Base-by-base conservation (phyloP, 2,888 invertebrate genomes). In the Andrena dorsata region DNA sequence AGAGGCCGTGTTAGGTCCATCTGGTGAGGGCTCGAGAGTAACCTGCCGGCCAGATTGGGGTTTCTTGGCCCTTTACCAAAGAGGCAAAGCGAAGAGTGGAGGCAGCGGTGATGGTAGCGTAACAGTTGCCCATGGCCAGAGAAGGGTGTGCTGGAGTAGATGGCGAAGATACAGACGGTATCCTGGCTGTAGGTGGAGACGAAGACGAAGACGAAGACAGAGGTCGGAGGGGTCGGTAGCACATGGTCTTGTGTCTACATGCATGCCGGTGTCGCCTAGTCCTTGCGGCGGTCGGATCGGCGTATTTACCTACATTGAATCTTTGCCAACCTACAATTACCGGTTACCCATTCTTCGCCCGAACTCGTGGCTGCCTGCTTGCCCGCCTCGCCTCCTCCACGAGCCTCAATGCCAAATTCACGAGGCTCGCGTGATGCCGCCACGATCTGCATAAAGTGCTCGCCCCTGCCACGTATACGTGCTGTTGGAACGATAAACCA, bases 261-360 rank as follows among this genome's bases (percentile, higher is more conserved):
- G 84, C 82, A 83, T 73, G 79, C 83, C 87, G 86, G 92, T 90
- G 91, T 92, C 91, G 90, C 84, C 85, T 86, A 87, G 87, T 86
- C 88, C 89, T 86, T 89, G 88, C 84, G 90, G 90, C 86, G 84
- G 87, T 87, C 81, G 88, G 88, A 92, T 90, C 89, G 90, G 76
- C 91, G 91, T 93, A 93, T 93, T 93, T 93, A 93, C 93, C 91
- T 93, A 93, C 93, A 93, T 93, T 93, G 93, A 93, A 93, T 93
- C 93, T 90, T 92, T 93, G 93, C 93, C 93, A 93, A 93, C 92
- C 92, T 92, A 93, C 93, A 93, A 93, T 93, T 93, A 93, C 93
- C 92, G 92, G 92, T 93, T 93, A 92, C 92, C 92, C 92, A 91
- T 92, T 92, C 93, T 92, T 92, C 90, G 88, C 32, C 64, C 82